These are phyloP conservation scores for Diaprepes abbreviatus DNA, from an alignment of 2,888 invertebrate genomes.

Conservation along the genomic window DNA sequence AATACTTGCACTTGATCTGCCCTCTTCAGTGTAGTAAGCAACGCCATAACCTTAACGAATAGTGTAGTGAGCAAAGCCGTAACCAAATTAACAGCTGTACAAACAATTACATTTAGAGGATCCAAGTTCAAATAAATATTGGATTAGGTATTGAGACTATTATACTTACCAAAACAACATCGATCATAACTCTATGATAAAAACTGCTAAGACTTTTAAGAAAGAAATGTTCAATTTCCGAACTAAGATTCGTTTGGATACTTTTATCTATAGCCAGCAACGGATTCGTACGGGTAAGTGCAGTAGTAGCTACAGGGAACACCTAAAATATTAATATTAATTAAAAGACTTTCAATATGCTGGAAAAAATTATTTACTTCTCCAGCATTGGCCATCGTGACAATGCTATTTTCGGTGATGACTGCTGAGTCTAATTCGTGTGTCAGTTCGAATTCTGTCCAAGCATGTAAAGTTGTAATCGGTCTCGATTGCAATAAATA, in stretches of 20 bases:
- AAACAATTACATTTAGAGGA: too few relatives aligned
- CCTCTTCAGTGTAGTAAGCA: too few relatives aligned
- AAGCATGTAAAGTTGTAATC: constrained; percentile 79
- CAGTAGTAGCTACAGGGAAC: constrained; percentile 60
- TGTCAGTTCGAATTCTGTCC: constrained; percentile 83
- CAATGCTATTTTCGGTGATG: constrained; percentile 75
- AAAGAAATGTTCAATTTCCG: constrained; percentile 49
- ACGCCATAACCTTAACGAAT: too few relatives aligned
- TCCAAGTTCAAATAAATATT: too few relatives aligned
- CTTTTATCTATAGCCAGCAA: constrained; percentile 50
- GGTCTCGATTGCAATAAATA: constrained; percentile 84
- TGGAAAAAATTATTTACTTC: constrained; percentile 71
- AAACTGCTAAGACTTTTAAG: constrained; percentile 51
- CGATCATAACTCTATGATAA: constrained; percentile 63
- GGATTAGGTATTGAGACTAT: too few relatives aligned
- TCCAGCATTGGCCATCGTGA: constrained; percentile 82
- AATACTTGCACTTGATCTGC: too few relatives aligned
- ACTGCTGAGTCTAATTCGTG: constrained; percentile 83
- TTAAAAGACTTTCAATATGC: too few relatives aligned
- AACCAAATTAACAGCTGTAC: too few relatives aligned
- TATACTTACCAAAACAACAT: constrained; percentile 57
- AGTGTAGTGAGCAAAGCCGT: too few relatives aligned
- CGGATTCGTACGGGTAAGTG: constrained; percentile 55
- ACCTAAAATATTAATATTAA: constrained; percentile 40
- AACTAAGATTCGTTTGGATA: constrained; percentile 46